phyloP scores from a whole-genome alignment of 2,888 invertebrate genomes.

The Dusona sp. region DNA sequence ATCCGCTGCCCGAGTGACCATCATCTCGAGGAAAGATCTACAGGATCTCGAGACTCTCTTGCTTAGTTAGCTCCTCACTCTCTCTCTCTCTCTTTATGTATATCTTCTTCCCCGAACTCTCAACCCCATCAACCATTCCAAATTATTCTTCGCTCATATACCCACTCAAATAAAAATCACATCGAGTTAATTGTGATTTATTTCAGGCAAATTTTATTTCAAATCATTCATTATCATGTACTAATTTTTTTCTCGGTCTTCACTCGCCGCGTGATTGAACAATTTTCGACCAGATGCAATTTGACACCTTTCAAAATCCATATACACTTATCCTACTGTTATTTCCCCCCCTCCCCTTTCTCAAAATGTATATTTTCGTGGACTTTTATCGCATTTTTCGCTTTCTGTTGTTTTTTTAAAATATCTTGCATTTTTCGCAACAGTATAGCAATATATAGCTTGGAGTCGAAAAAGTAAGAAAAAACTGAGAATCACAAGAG shows the following conservation, averaged over 20 bases:
- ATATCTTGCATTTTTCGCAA: neutral
- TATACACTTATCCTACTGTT: neutral
- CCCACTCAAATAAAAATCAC: conserved; percentile 7
- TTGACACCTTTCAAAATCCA: neutral
- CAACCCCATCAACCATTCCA: conserved; percentile 36
- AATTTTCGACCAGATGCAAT: neutral
- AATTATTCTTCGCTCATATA: conserved; percentile 44
- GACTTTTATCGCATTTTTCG: neutral
- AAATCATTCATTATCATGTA: neutral
- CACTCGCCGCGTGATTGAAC: neutral
- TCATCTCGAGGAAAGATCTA: conserved; percentile 82
- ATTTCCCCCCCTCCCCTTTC: neutral
- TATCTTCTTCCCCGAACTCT: conserved; percentile 25
- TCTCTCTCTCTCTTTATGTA: conserved; percentile 31
- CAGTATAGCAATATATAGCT: neutral
- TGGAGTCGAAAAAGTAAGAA: conserved; percentile 10
- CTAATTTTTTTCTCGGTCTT: neutral
- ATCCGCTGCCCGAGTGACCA: conserved; percentile 81
- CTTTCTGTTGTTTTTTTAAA: neutral
- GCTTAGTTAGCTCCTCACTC: conserved; percentile 75
- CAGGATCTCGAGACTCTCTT: conserved; percentile 76
- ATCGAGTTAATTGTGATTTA: conserved; percentile 43
- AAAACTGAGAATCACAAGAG: conserved; percentile 30
- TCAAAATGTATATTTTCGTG: neutral
- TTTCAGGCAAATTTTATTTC: conserved; percentile 24